A percentile compares a stretch with the other conserved stretches of the same genome.
Evolutionary conservation across 1,140 invertebrate species (phyloP).

Genomic region (Epicauta chinensis): DNA sequence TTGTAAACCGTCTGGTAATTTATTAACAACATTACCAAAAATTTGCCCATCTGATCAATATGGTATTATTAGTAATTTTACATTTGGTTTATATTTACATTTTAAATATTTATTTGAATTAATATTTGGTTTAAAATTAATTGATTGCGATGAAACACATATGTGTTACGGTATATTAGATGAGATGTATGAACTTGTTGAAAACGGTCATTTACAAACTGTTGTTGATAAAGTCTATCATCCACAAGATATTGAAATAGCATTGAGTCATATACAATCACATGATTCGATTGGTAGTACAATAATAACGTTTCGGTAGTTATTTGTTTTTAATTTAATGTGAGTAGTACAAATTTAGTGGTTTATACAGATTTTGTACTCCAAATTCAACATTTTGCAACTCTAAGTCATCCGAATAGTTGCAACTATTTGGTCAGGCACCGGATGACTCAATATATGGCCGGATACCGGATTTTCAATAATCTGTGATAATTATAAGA

Average conservation of each 20-base stretch:
- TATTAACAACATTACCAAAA: constrained; percentile 39
- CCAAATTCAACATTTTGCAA: too few relatives aligned
- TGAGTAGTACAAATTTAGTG: constrained; percentile 9
- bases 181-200: constrained; percentile 47
- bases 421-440: too few relatives aligned
- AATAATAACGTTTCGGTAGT: constrained; percentile 60
- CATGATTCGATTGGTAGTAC: constrained; percentile 66
- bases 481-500: too few relatives aligned
- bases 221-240: constrained; percentile 59
- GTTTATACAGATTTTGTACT: too few relatives aligned
- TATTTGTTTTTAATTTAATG: constrained; percentile 23
- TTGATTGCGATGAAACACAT: constrained; percentile 46
- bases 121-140: constrained; percentile 11
- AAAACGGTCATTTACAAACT: constrained; percentile 50
- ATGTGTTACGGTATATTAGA: constrained; percentile 47
- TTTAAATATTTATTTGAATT: constrained; percentile 1
- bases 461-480: too few relatives aligned
- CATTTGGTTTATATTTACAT: constrained; percentile 42
- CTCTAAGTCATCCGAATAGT: too few relatives aligned
- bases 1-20: constrained; percentile 16
- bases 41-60: constrained; percentile 50
- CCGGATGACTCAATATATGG: too few relatives aligned
- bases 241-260: constrained; percentile 62
- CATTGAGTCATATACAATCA: constrained; percentile 59
- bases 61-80: constrained; percentile 46